Evolutionary conservation across 2,797 vertebrate species (phyloP).

Genomic region (Gallinago stenura): DNA sequence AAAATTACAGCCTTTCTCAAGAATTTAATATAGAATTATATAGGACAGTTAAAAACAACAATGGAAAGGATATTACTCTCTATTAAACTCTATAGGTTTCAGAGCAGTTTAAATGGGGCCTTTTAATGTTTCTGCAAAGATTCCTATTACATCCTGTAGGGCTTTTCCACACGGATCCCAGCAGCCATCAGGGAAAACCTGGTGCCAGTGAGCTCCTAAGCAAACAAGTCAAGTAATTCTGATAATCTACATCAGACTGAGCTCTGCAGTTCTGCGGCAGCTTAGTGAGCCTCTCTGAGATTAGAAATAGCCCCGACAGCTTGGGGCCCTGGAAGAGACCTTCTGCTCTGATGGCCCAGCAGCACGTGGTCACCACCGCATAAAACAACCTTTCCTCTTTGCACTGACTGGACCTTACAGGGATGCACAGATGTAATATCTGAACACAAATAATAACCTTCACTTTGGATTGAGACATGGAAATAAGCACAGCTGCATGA

Average conservation of each 20-base stretch:
- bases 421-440: background rate
- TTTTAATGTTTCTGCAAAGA: constrained; percentile 58
- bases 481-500: background rate
- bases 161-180: constrained; percentile 21
- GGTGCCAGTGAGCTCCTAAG: constrained; percentile 54
- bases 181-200: constrained; percentile 44
- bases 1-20: constrained; percentile 67
- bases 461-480: background rate
- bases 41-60: constrained; percentile 67
- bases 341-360: background rate
- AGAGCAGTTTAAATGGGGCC: constrained; percentile 33
- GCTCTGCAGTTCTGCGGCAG: background rate
- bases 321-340: background rate
- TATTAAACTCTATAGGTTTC: constrained; percentile 63
- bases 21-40: constrained; percentile 75
- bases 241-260: constrained; percentile 14
- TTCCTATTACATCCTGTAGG: constrained; percentile 57
- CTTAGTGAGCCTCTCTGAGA: background rate
- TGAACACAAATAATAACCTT: background rate
- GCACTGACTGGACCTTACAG: background rate
- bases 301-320: background rate
- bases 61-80: constrained; percentile 70
- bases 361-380: background rate
- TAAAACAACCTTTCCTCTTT: background rate
- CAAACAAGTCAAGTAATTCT: constrained; percentile 38